These are phyloP conservation scores for Camponotus fellah DNA, from an alignment of 2,888 invertebrate genomes.

Conservation along the genomic window DNA sequence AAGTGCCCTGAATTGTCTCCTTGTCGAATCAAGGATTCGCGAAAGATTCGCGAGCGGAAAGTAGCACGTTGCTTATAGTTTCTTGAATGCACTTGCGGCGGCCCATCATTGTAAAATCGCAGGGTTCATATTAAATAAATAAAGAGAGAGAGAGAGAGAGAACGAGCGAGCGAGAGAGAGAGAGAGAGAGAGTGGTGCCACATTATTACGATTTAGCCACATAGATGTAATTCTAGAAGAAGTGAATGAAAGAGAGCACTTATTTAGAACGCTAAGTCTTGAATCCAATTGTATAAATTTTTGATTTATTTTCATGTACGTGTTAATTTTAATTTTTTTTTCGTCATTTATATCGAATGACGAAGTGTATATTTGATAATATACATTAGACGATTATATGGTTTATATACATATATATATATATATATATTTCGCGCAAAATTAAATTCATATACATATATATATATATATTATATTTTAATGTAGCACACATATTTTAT, in stretches of 20 bases:
- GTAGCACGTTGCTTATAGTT: conserved; percentile 67
- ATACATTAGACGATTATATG: conserved; percentile 66
- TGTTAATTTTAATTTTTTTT: conserved; percentile 68
- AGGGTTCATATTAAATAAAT: conserved; percentile 64
- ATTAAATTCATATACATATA: conserved; percentile 28
- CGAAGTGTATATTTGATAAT: conserved; percentile 80
- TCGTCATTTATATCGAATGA: conserved; percentile 73
- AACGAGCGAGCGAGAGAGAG: conserved; percentile 22
- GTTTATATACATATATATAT: conserved; percentile 57
- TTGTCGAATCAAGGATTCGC: conserved; percentile 69
- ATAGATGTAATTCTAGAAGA: conserved; percentile 71
- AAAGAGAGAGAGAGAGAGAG: conserved; percentile 8
- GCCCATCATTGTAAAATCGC: conserved; percentile 66
- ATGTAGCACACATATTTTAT: conserved; percentile 69
- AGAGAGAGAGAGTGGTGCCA: conserved; percentile 69
- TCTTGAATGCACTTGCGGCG: conserved; percentile 64
- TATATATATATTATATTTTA: conserved; percentile 59
- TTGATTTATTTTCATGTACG: conserved; percentile 75
- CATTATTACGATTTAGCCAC: conserved; percentile 75
- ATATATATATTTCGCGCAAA: conserved; percentile 16
- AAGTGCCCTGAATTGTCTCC: conserved; percentile 76
- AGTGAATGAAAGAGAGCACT: conserved; percentile 59
- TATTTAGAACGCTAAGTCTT: conserved; percentile 72
- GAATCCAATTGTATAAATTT: conserved; percentile 76
- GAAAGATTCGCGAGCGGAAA: conserved; percentile 60